Conservation (phyloP, 2,888 invertebrate species). For the Vannuccia rotundouncinata region DNA sequence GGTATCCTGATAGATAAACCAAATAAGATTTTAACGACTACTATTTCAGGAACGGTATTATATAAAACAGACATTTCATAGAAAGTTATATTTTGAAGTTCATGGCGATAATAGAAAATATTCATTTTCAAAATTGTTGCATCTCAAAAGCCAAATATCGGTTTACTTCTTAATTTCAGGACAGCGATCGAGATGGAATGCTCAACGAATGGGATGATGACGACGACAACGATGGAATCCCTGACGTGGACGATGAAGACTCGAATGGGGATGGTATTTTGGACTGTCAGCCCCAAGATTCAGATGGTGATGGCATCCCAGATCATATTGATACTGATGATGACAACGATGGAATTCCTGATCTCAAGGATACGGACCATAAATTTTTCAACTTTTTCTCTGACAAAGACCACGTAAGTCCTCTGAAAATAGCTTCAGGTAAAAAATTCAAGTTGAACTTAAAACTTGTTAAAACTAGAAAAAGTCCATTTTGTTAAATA, state of each 20-base stretch:
- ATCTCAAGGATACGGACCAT: slow-evolving; percentile 40
- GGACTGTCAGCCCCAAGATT: slow-evolving; percentile 38
- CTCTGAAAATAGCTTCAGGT: slow-evolving; percentile 41
- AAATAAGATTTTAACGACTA: too few species aligned
- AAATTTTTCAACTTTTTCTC: slow-evolving; percentile 39
- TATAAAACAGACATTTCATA: too few species aligned
- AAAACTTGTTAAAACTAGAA: too few species aligned
- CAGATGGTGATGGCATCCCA: slow-evolving; percentile 41
- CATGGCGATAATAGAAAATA: too few species aligned
- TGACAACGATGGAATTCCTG: slow-evolving; percentile 42
- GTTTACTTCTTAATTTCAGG: slow-evolving; percentile 39
- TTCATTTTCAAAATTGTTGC: too few species aligned
- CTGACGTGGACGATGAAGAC: slow-evolving; percentile 38
- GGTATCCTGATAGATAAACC: too few species aligned
- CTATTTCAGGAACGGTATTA: too few species aligned
- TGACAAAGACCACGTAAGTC: slow-evolving; percentile 46
- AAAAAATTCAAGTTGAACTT: too few species aligned
- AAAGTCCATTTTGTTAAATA: too few species aligned
- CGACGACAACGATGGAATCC: slow-evolving; percentile 41
- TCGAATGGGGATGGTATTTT: slow-evolving; percentile 39
- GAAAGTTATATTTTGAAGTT: too few species aligned
- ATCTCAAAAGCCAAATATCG: slow-evolving; percentile 19
- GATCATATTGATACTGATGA: slow-evolving; percentile 41
- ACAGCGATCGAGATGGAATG: slow-evolving; percentile 47
- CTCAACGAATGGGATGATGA: slow-evolving; percentile 41